A percentile compares a stretch with the other conserved stretches of the same genome.
Evolutionary conservation across 2,797 vertebrate genomes (phyloP).

Genomic region (Toxotes lorentzi): DNA sequence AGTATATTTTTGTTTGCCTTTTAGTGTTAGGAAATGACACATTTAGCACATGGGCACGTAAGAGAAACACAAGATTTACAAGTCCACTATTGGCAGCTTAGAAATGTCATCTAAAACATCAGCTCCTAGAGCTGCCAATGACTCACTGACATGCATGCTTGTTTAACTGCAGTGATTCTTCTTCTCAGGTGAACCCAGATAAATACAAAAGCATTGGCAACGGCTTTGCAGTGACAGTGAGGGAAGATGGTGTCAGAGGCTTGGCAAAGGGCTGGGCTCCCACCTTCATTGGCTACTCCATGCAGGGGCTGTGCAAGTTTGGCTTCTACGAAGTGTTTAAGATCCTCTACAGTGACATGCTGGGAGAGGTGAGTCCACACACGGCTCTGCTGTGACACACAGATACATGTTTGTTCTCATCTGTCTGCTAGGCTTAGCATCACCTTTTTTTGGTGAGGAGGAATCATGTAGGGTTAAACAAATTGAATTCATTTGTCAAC

Average conservation of each 20-base stretch:
- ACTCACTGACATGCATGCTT: background rate
- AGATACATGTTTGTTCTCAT: background rate
- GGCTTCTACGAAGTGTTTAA: constrained; percentile 99
- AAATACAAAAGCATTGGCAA: constrained; percentile 97
- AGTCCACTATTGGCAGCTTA: background rate
- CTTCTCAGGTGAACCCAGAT: constrained; percentile 91
- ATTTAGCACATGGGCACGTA: background rate
- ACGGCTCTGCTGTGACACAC: background rate
- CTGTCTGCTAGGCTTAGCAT: background rate
- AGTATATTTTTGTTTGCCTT: too few relatives aligned
- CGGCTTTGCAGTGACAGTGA: constrained; percentile 92
- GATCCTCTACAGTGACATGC: constrained; percentile 91
- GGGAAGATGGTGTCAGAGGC: constrained; percentile 93
- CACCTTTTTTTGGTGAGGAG: background rate
- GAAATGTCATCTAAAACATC: background rate
- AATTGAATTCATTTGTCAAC: background rate
- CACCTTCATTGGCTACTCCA: constrained; percentile 96
- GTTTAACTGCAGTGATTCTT: constrained; percentile 1
- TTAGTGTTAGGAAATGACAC: background rate
- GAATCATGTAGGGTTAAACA: background rate
- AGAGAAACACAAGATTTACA: background rate
- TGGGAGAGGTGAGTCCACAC: constrained; percentile 91
- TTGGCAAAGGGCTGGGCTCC: constrained; percentile 98
- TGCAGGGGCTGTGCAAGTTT: constrained; percentile 99
- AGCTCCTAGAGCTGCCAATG: background rate